These are phyloP conservation scores for Lochmaea crataegi DNA, from an alignment of 2,888 invertebrate genomes.

Conservation along the genomic window DNA sequence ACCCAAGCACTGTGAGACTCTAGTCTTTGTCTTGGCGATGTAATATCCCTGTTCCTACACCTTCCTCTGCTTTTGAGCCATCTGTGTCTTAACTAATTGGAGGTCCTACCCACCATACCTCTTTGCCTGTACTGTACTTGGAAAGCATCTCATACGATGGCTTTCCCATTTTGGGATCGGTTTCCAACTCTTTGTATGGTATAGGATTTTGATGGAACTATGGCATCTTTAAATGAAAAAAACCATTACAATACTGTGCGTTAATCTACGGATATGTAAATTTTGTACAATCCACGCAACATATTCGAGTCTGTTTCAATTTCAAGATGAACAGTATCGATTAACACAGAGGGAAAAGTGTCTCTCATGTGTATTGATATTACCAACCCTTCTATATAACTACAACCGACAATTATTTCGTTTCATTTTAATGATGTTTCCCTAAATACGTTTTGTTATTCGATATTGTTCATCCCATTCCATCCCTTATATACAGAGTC, in stretches of 20 bases:
- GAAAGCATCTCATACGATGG: too few species aligned
- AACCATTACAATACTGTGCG: neutral
- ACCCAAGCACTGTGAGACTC: too few species aligned
- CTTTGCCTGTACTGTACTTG: too few species aligned
- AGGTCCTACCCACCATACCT: too few species aligned
- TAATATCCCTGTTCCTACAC: too few species aligned
- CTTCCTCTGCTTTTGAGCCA: too few species aligned
- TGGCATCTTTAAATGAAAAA: neutral
- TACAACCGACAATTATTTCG: constrained; percentile 9
- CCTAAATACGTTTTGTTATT: neutral
- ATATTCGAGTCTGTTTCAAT: constrained; percentile 1
- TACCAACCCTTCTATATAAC: constrained; percentile 17
- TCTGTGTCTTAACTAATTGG: too few species aligned
- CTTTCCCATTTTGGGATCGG: too few species aligned
- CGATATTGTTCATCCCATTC: neutral
- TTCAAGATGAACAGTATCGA: constrained; percentile 25
- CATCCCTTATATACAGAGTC: neutral
- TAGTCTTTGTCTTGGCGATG: too few species aligned
- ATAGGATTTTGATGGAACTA: too few species aligned
- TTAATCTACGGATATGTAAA: neutral
- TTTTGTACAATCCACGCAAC: too few species aligned
- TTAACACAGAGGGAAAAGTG: constrained; percentile 31
- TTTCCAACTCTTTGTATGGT: too few species aligned
- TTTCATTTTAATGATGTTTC: constrained; percentile 27
- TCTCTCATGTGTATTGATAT: constrained; percentile 22